A percentile compares a stretch with the other conserved stretches of the same genome.
Evolutionary conservation across 2,888 invertebrate species (phyloP).

Genomic region (Drosophila kuntzei): DNA sequence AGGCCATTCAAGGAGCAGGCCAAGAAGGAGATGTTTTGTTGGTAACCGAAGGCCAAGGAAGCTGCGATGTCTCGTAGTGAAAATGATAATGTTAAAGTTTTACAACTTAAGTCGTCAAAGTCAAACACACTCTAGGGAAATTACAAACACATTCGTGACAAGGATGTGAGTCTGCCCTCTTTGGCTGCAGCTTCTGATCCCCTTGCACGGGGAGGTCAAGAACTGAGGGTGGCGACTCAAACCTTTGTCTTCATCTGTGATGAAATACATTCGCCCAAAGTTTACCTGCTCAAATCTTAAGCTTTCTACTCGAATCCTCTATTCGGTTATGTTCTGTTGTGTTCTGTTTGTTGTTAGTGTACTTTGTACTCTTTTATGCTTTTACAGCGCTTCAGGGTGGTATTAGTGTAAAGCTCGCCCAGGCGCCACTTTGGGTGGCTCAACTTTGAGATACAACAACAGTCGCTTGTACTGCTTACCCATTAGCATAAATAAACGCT

Average conservation of each 20-base stretch:
- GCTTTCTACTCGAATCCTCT: slow-evolving; percentile 48
- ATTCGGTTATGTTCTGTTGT: not conserved
- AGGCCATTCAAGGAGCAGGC: slow-evolving; percentile 26
- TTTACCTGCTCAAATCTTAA: slow-evolving; percentile 70
- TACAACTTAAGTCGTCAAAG: slow-evolving; percentile 85
- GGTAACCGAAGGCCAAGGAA: slow-evolving; percentile 44
- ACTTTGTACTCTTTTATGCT: slow-evolving; percentile 60
- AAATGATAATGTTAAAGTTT: slow-evolving; percentile 85
- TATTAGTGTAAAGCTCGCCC: slow-evolving; percentile 75
- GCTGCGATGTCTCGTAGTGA: slow-evolving; percentile 60
- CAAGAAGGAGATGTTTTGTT: slow-evolving; percentile 30
- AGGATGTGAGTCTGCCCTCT: slow-evolving; percentile 52
- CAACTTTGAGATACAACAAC: slow-evolving; percentile 28
- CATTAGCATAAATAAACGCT: slow-evolving; percentile 83
- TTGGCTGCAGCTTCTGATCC: slow-evolving; percentile 3
- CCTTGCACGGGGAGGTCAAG: slow-evolving; percentile 60
- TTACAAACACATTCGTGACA: slow-evolving; percentile 84
- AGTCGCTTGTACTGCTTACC: slow-evolving; percentile 42
- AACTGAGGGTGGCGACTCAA: slow-evolving; percentile 56
- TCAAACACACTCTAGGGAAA: slow-evolving; percentile 85
- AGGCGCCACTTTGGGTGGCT: slow-evolving; percentile 53
- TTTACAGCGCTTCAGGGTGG: slow-evolving; percentile 83
- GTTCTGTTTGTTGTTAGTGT: slow-evolving; percentile 30
- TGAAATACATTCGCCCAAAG: slow-evolving; percentile 63
- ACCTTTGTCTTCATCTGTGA: slow-evolving; percentile 59